Base-by-base conservation (phyloP, 2,888 invertebrate species). In the Cataglyphis albicans region DNA sequence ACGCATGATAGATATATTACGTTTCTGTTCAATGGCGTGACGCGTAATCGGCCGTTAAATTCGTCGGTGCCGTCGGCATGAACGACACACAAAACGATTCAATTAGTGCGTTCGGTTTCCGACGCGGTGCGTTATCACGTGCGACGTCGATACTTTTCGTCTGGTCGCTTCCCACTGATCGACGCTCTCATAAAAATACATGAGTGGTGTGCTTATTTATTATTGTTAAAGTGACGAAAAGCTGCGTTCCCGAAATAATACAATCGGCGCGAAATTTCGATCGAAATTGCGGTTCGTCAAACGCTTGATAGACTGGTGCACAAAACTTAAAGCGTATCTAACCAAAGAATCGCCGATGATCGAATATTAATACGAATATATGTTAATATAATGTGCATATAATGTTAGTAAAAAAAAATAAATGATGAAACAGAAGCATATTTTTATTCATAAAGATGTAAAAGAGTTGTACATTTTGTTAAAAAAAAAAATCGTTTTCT, bases 221-320 rank as follows among this genome's bases (percentile, higher is more conserved):
- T 87, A 84, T 88, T 87, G 84, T 82, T 81, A 87, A 84, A 85
- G 87, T 85, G 70, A 82, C 68, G 85, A 82, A 84, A 80, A 82
- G 83, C 76, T 84, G 72, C 57, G 32, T 32, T 5, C 52, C 9
- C 55, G 70, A 75, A 75, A 55, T 83, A 68, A 82, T 87, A 84
- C 32, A 63, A 59, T 68, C 68, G 78, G 64, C 64, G 41, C 59
- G 18, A 48, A 48, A 48, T 48, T 48, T 1, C 48, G 64, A 72
- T 81, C 65, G 81, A 78, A 84, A 84, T 83, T 81, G 76, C 68
- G 48, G 52, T 9, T 21, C 48, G 65, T 32, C 61, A 63, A 82
- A 84, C 63, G 67, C 72, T 84, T 83, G 63, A 76, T 38, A 72
- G 57, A 57, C 38, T 52, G 55, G 52, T 67, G 29, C 64, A 59